Percentiles rank a stretch among this genome's conserved stretches.
These are phyloP conservation scores for Brachionus angularis DNA, from an alignment of 1,140 invertebrate genomes.

Conservation along the genomic window DNA sequence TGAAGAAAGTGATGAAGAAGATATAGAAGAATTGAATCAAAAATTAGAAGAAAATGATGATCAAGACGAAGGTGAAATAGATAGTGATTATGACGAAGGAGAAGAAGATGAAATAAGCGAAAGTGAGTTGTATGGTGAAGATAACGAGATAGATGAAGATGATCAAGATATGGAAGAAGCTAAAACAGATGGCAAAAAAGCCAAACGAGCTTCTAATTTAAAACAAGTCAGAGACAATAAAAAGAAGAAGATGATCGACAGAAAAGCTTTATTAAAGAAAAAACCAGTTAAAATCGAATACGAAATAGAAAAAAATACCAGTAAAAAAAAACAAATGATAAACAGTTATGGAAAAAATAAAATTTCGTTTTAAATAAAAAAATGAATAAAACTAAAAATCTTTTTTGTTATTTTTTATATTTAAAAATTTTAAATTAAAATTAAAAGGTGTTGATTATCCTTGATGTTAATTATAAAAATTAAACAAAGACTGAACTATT, in stretches of 20 bases:
- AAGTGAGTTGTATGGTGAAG: constrained; percentile 12
- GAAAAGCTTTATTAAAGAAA: not conserved
- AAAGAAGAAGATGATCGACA: constrained; percentile 32
- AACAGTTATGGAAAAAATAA: not conserved
- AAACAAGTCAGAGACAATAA: constrained; percentile 23
- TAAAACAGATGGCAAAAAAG: constrained; percentile 4
- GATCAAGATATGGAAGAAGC: no score
- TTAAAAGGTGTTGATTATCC: constrained; percentile 16
- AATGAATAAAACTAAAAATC: not conserved
- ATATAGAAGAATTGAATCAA: constrained; percentile 52
- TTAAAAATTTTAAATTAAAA: no score
- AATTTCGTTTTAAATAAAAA: constrained; percentile 33
- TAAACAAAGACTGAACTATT: not conserved
- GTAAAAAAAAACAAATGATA: constrained; percentile 15
- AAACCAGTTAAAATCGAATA: constrained; percentile 43
- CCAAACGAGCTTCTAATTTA: not conserved
- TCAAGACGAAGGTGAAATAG: constrained; percentile 44
- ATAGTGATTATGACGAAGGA: constrained; percentile 46
- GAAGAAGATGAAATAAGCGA: constrained; percentile 46
- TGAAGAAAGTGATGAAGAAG: constrained; percentile 63
- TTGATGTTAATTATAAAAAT: not conserved
- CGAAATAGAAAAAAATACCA: constrained; percentile 31
- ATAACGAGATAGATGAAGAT: constrained; percentile 22
- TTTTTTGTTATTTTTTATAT: not conserved
- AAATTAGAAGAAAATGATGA: constrained; percentile 44